Evolutionary conservation across 2,113 vertebrate genomes (phyloP).

Genomic region (Otis tarda): DNA sequence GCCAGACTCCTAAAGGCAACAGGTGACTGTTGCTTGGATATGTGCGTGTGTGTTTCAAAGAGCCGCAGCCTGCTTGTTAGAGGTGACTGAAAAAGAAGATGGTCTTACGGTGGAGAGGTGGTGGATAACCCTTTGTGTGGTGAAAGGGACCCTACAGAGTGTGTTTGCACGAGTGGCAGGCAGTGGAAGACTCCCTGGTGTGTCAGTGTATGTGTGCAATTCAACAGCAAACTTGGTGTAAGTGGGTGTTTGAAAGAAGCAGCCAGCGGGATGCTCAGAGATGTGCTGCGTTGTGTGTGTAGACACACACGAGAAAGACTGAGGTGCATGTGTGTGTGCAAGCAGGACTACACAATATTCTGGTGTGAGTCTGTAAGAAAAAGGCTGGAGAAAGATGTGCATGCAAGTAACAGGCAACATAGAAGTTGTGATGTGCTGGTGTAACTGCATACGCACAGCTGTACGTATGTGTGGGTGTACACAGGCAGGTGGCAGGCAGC

Average conservation of each 20-base stretch:
- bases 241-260: background rate
- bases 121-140: background rate
- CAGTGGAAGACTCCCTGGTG: background rate
- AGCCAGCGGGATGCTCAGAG: background rate
- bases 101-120: background rate
- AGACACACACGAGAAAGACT: background rate
- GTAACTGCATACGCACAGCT: rapidly evolving
- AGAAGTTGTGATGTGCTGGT: background rate
- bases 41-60: rapidly evolving
- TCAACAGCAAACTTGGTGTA: background rate
- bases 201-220: background rate
- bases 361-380: background rate
- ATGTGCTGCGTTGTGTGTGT: background rate
- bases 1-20: background rate
- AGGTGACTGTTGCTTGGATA: background rate
- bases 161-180: rapidly evolving
- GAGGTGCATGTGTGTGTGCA: background rate
- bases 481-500: background rate
- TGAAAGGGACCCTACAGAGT: rapidly evolving
- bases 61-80: background rate
- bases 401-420: background rate
- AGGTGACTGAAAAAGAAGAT: background rate
- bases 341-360: background rate
- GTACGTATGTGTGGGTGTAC: background rate
- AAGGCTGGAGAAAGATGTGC: background rate